Percentiles rank a stretch among this genome's conserved stretches.
These are phyloP conservation scores for Melanotus villosus DNA, from an alignment of 2,888 invertebrate species.

Conservation along the genomic window DNA sequence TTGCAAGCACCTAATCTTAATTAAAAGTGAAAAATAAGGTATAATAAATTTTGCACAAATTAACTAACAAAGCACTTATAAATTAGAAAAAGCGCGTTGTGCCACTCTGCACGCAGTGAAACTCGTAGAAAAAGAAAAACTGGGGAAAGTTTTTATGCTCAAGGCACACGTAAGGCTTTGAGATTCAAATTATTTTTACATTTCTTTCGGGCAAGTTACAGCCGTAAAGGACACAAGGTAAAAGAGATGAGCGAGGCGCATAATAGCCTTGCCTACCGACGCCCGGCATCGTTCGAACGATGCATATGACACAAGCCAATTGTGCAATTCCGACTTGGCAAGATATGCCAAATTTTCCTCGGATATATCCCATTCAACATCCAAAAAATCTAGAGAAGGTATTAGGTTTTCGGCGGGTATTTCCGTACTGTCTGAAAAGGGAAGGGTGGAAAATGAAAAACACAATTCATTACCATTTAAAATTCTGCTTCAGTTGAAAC, in stretches of 20 bases:
- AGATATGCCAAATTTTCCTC: constrained; percentile 15
- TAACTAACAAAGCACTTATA: constrained; percentile 39
- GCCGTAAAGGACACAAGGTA: constrained; percentile 41
- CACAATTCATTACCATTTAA: constrained; percentile 15
- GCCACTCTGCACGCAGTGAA: constrained; percentile 20
- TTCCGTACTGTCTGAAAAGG: not conserved
- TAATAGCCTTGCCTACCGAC: constrained; percentile 44
- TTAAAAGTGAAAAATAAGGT: constrained; percentile 35
- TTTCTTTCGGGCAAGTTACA: constrained; percentile 43
- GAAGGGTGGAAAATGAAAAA: not conserved
- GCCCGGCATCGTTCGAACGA: constrained; percentile 29
- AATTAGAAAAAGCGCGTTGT: constrained; percentile 35
- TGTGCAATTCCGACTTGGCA: constrained; percentile 32
- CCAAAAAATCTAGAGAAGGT: constrained; percentile 4
- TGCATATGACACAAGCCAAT: constrained; percentile 31
- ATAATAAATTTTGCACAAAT: constrained; percentile 35
- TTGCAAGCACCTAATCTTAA: constrained; percentile 29
- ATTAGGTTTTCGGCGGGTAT: not conserved
- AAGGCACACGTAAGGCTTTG: constrained; percentile 45
- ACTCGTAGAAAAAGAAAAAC: constrained; percentile 33
- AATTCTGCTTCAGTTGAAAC: constrained; percentile 4
- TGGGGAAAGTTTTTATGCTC: constrained; percentile 39
- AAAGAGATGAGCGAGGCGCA: constrained; percentile 35
- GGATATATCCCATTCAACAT: constrained; percentile 5
- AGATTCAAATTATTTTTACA: constrained; percentile 46